phyloP scores from a whole-genome alignment of 2,888 invertebrate species.

The Leucoptera coffeella region DNA sequence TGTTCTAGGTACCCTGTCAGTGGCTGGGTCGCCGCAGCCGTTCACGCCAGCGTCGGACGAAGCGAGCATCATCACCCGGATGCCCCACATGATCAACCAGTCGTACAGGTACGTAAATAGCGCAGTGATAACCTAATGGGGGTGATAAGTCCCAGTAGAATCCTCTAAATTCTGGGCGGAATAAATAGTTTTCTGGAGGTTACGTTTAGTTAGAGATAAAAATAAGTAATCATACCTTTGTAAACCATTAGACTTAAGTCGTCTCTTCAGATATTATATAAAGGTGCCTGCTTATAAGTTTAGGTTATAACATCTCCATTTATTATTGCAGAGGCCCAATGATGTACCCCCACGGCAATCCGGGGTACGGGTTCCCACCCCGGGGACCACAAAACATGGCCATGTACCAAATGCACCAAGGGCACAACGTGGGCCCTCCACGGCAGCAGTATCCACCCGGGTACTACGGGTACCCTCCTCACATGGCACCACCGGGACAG shows the following conservation, averaged over 20 bases:
- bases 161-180: no score
- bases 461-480: not conserved
- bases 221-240: no score
- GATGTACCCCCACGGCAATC: constrained; percentile 25
- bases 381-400: constrained; percentile 12
- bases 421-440: not conserved
- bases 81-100: constrained; percentile 47
- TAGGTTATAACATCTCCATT: not conserved
- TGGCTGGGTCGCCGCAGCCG: constrained; percentile 46
- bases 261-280: no score
- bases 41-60: constrained; percentile 41
- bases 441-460: not conserved
- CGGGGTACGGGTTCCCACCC: constrained; percentile 18
- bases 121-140: no score
- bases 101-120: constrained; percentile 29
- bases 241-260: no score
- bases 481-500: not conserved
- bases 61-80: constrained; percentile 43
- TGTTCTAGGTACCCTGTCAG: constrained; percentile 32
- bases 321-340: constrained; percentile 30
- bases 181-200: no score
- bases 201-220: no score
- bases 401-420: constrained; percentile 15
- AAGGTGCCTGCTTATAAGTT: no score
- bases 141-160: no score